Conservation (phyloP, 2,113 vertebrate genomes). For the Hippocampus guttulatus region DNA sequence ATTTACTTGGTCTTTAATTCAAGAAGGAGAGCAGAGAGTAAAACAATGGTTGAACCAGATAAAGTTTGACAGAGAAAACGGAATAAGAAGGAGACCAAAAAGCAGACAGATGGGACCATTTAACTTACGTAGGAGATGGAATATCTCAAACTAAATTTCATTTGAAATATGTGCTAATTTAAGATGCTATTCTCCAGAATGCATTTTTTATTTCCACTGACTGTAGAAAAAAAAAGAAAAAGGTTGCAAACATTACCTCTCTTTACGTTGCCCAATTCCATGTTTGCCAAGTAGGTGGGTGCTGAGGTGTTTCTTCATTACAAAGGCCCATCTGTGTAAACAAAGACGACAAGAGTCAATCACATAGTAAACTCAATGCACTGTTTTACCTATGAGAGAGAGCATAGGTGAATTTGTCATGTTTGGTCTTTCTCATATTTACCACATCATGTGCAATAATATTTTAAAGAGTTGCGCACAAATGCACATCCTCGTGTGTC, state of each 20-base stretch:
- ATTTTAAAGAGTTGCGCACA: slow-evolving; percentile 28
- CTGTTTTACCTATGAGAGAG: background rate
- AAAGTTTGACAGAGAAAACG: slow-evolving; percentile 59
- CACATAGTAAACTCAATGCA: background rate
- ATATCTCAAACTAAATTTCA: slow-evolving; percentile 50
- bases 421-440: background rate
- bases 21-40: slow-evolving; percentile 53
- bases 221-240: background rate
- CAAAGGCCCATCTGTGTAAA: slow-evolving; percentile 87
- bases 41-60: slow-evolving; percentile 58
- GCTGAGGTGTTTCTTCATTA: slow-evolving; percentile 99
- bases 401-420: background rate
- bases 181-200: background rate
- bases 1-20: slow-evolving; percentile 42
- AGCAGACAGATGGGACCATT: slow-evolving; percentile 49
- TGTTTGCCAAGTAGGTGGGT: slow-evolving; percentile 95
- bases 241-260: slow-evolving; percentile 77
- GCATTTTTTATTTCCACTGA: background rate
- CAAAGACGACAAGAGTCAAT: background rate
- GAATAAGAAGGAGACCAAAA: slow-evolving; percentile 40
- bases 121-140: slow-evolving; percentile 55
- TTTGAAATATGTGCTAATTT: slow-evolving; percentile 26
- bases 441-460: slow-evolving; percentile 29
- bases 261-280: slow-evolving; percentile 93
- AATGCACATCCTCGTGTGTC: slow-evolving; percentile 19